Base-by-base conservation (phyloP, 1,140 invertebrate genomes). In the Ladona fulva region DNA sequence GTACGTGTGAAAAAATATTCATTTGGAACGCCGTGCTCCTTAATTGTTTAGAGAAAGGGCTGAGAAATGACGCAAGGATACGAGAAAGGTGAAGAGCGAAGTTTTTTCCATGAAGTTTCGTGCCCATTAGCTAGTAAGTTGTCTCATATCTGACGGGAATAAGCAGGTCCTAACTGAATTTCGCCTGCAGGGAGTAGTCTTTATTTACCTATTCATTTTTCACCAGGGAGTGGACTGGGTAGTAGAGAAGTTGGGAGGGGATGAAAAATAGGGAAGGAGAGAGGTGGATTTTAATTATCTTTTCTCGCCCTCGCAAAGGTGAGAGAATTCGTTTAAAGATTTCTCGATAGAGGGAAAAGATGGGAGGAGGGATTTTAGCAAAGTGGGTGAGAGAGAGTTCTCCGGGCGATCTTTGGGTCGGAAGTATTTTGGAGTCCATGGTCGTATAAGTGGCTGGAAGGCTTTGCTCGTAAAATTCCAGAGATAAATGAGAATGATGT, bases 401-500 rank as follows among this genome's bases (percentile, higher is more conserved):
- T 11, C 44, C 19, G 44, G 44, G 52, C 14, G 14, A 19, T 66
- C 44, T 52, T 52, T 10, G 10, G 19, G 44, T 52, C 52, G 52
- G 52, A 66, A 66, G 52, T 66, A 66, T 66, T 66, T 66, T 66
- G 52, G n/a, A 66, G 52, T 66, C 52, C 44, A 52, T 52, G 10
- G 44, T 52, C 19, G 19, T 19, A 52, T 52, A 52, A 52, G 52
- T 22, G 52, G 52, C n/a, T 52, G 44, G 44, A 19, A 52, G 10
- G 44, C 19, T 19, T 52, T 52, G 44, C 52, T 66, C 52, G 52
- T 66, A 66, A 66, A 66, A 22, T 66, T 16, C 3, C 52, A 19
- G 14, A 66, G 52, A 66, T 66, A 66, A 66, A 66, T 66, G 52
- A 66, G 52, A 52, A 52, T 52, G 44, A 66, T 66, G n/a, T 66